phyloP scores from a whole-genome alignment of 2,888 invertebrate species.

The Pandemis heparana region DNA sequence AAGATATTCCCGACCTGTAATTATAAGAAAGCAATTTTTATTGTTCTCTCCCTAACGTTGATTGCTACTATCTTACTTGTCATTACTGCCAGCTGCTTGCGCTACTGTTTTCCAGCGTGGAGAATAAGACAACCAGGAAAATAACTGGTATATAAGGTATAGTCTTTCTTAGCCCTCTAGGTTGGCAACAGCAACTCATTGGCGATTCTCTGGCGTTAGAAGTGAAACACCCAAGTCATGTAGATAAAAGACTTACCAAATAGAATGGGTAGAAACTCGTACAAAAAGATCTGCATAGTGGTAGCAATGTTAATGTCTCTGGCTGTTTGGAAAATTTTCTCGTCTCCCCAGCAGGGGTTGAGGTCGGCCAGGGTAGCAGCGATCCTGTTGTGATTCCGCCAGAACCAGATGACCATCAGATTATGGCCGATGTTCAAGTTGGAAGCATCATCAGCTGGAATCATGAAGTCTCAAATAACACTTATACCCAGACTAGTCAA shows the following conservation, averaged over 20 bases:
- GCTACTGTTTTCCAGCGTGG: no score
- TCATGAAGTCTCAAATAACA: no score
- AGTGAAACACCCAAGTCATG: no score
- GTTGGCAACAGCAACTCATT: no score
- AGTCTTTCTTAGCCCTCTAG: no score
- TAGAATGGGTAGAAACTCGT: constrained; percentile 55
- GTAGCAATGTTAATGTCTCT: constrained; percentile 62
- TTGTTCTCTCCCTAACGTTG: no score
- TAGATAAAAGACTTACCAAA: constrained; percentile 55
- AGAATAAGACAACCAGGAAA: no score
- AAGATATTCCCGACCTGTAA: constrained; percentile 55
- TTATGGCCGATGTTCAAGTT: constrained; percentile 43
- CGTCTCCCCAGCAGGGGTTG: constrained; percentile 64
- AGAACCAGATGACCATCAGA: constrained; percentile 55
- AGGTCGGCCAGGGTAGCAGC: constrained; percentile 52
- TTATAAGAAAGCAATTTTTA: neutral
- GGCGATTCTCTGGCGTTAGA: no score
- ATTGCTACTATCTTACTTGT: no score
- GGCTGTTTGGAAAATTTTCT: constrained; percentile 56
- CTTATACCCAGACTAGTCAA: no score
- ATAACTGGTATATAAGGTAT: no score
- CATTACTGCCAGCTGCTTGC: no score
- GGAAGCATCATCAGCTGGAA: constrained; percentile 4
- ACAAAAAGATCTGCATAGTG: constrained; percentile 54
- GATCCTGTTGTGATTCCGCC: constrained; percentile 61